Conservation (phyloP, 2,797 vertebrate species). For the Pangasius krempfi region DNA sequence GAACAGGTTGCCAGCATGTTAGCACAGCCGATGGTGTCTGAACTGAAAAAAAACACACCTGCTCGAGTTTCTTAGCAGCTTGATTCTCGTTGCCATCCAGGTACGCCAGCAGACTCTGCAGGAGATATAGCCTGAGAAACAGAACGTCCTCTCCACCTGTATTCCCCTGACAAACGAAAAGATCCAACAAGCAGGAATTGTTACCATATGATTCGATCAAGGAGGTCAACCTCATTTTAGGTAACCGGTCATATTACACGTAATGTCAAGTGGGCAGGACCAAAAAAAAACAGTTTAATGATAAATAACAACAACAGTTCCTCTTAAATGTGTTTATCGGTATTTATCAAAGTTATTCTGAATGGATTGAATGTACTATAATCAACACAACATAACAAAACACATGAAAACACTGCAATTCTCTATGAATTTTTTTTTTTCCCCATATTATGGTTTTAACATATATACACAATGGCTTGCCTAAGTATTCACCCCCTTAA, state of each 20-base stretch:
- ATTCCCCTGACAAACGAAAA: constrained; percentile 79
- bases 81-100: constrained; percentile 82
- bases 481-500: background rate
- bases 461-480: too few species aligned
- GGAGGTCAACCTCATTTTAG: background rate
- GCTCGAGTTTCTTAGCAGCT: constrained; percentile 78
- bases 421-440: background rate
- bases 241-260: background rate
- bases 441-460: background rate
- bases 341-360: background rate
- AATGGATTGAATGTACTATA: background rate
- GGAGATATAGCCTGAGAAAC: constrained; percentile 90
- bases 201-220: background rate
- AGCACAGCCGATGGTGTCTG: background rate
- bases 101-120: constrained; percentile 88
- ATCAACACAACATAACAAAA: background rate
- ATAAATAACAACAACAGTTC: background rate
- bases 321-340: background rate
- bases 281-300: background rate
- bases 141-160: constrained; percentile 91
- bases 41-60: constrained; percentile 67
- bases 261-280: background rate
- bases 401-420: background rate
- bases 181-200: constrained; percentile 15
- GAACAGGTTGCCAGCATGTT: background rate